Evolutionary conservation across 2,888 invertebrate genomes (phyloP).

Genomic region (Neoitamus cyanurus): DNA sequence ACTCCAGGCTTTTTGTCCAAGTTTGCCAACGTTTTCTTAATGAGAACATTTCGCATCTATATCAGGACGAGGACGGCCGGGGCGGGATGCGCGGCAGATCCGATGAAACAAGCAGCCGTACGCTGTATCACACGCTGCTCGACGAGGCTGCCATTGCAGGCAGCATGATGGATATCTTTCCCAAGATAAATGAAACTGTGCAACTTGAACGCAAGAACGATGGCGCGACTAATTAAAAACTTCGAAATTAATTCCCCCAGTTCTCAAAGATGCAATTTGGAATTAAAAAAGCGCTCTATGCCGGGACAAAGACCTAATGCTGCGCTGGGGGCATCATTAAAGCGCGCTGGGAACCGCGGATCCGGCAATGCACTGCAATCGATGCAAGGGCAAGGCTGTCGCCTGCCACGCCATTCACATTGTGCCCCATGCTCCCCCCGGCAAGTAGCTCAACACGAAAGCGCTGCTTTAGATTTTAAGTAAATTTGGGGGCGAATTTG

Average conservation of each 20-base stretch:
- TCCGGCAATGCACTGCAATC: not conserved
- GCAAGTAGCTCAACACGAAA: not conserved
- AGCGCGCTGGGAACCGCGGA: not conserved
- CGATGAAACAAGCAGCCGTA: slow-evolving; percentile 11
- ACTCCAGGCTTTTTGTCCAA: slow-evolving; percentile 18
- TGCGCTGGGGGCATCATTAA: slow-evolving; percentile 19
- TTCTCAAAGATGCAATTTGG: slow-evolving; percentile 45
- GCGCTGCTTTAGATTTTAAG: not conserved
- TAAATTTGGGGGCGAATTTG: not conserved
- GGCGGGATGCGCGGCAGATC: not conserved
- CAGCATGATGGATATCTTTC: slow-evolving; percentile 42
- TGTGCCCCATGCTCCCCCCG: not conserved
- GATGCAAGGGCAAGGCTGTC: not conserved
- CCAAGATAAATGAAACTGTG: slow-evolving; percentile 42
- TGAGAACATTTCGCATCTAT: slow-evolving; percentile 32
- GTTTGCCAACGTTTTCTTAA: slow-evolving; percentile 36
- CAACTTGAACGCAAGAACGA: slow-evolving; percentile 37
- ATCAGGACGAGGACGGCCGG: not conserved
- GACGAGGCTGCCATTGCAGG: not conserved
- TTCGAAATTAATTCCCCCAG: slow-evolving; percentile 41
- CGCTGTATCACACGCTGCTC: slow-evolving; percentile 28
- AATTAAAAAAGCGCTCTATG: slow-evolving; percentile 30
- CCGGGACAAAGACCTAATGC: slow-evolving; percentile 40
- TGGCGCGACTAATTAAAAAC: slow-evolving; percentile 45
- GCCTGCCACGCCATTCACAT: not conserved